Percentiles rank a stretch among this genome's conserved stretches.
Conservation (phyloP, 2,113 vertebrate genomes). For the Prunella himalayana region DNA sequence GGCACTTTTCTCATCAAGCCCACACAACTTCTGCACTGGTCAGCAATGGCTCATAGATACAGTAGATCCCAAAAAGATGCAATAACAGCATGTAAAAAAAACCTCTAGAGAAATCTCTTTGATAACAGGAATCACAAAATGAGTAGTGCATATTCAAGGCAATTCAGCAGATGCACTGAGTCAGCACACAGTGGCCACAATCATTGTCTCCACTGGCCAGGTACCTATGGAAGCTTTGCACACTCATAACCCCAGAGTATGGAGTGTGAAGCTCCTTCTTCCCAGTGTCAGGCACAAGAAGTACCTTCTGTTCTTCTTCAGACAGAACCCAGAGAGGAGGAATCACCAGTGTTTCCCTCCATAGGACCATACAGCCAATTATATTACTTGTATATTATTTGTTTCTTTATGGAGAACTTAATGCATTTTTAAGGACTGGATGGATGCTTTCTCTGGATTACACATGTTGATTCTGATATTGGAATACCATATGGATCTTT, state of each 20-base stretch:
- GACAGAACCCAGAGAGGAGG: not conserved
- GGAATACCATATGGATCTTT: not conserved
- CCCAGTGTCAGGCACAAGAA: not conserved
- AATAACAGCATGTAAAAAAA: not conserved
- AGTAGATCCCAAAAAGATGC: not conserved
- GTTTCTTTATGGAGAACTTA: not conserved
- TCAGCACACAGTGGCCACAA: not conserved
- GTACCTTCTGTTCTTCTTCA: not conserved
- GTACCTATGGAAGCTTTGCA: not conserved
- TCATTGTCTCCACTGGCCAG: not conserved
- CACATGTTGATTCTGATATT: not conserved
- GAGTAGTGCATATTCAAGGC: not conserved
- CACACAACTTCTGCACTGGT: not conserved
- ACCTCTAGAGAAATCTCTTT: not conserved
- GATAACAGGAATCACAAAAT: not conserved
- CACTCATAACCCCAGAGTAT: fast-evolving
- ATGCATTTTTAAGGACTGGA: not conserved
- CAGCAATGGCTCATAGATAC: fast-evolving
- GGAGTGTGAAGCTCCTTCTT: not conserved
- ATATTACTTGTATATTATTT: not conserved
- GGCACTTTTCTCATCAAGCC: slow-evolving; percentile 26
- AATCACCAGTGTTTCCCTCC: not conserved
- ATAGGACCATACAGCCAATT: not conserved
- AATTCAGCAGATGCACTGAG: not conserved
- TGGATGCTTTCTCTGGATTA: not conserved